A percentile compares a stretch with the other conserved stretches of the same genome.
These are phyloP conservation scores for Pimephales promelas DNA, from an alignment of 2,113 vertebrate species.

Conservation along the genomic window DNA sequence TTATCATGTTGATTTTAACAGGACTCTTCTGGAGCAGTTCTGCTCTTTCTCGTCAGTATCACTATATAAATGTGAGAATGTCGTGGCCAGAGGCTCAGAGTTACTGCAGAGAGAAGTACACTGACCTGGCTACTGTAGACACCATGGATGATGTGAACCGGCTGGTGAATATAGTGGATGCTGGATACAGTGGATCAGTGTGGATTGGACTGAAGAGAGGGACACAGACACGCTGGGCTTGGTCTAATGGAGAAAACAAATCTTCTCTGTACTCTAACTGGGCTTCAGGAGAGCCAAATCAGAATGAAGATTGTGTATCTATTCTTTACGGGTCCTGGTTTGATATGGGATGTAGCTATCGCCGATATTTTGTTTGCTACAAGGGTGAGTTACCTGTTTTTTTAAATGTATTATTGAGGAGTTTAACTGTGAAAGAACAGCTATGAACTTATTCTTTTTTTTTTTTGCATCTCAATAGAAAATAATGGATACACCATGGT, in stretches of 20 bases:
- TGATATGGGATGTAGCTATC: no score
- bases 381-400: no score
- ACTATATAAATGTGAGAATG: conserved; percentile 21
- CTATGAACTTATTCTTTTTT: not conserved
- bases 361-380: no score
- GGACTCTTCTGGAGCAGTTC: not conserved
- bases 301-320: no score
- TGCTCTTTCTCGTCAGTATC: not conserved
- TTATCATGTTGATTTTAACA: not conserved
- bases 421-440: no score
- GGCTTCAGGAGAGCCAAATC: not conserved
- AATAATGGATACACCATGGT: not conserved
- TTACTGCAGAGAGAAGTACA: conserved; percentile 38
- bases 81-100: conserved; percentile 46
- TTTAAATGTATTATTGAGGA: no score
- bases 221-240: conserved; percentile 23
- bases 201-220: conserved; percentile 54
- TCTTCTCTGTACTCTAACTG: not conserved
- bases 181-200: conserved; percentile 33
- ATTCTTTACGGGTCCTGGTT: no score
- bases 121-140: conserved; percentile 42
- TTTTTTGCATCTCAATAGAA: not conserved
- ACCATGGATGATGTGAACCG: not conserved
- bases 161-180: conserved; percentile 4
- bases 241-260: conserved; percentile 27